Conservation (phyloP, 2,113 vertebrate genomes). For the Gambusia holbrooki region DNA sequence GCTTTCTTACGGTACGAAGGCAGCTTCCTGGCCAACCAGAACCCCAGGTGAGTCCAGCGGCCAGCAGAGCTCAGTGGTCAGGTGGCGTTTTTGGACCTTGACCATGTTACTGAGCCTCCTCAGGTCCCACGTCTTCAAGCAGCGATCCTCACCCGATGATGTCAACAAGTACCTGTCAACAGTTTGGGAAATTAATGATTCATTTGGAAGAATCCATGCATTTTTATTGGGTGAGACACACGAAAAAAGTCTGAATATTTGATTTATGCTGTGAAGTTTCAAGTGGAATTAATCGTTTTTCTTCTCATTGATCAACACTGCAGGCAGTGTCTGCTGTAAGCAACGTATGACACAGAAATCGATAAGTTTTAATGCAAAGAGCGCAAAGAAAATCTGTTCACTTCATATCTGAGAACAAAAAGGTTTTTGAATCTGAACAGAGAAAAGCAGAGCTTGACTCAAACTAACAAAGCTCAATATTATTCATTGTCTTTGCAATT, state of each 20-base stretch:
- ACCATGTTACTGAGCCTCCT: slow-evolving; percentile 83
- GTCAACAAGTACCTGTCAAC: slow-evolving; percentile 86
- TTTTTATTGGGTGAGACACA: background rate
- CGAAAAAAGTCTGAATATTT: slow-evolving; percentile 7
- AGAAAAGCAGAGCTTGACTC: slow-evolving; percentile 42
- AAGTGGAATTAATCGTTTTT: slow-evolving; percentile 1
- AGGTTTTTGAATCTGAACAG: slow-evolving; percentile 1
- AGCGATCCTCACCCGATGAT: slow-evolving; percentile 90
- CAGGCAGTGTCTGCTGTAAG: slow-evolving; percentile 4
- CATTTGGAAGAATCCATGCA: background rate
- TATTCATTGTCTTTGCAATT: too few relatives aligned
- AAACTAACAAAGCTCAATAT: background rate
- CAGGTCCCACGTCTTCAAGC: slow-evolving; percentile 93
- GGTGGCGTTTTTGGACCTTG: slow-evolving; percentile 85
- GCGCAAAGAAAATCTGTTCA: slow-evolving; percentile 7
- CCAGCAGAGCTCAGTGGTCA: slow-evolving; percentile 91
- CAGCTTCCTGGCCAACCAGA: slow-evolving; percentile 87
- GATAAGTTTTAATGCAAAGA: slow-evolving; percentile 9
- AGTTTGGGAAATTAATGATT: background rate
- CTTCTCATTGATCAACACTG: slow-evolving; percentile 26
- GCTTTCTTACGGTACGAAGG: slow-evolving; percentile 85
- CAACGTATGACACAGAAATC: slow-evolving; percentile 23
- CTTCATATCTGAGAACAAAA: background rate
- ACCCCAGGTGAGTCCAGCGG: slow-evolving; percentile 86
- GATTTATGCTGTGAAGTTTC: slow-evolving; percentile 5